Conservation (phyloP, 2,888 invertebrate genomes). For the Aleiodes leptofemur region DNA sequence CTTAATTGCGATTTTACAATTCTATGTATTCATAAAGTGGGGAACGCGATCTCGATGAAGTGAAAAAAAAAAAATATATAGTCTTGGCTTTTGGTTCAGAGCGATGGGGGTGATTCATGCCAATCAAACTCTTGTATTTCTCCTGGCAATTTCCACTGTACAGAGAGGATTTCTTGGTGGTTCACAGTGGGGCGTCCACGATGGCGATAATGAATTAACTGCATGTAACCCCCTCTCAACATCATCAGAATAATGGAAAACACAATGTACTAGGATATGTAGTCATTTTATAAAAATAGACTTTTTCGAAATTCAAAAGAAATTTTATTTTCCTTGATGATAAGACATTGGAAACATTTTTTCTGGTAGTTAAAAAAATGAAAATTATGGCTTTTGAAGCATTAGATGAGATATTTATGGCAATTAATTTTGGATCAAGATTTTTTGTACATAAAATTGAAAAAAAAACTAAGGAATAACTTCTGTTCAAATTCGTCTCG, state of each 20-base stretch:
- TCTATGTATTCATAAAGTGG: constrained; percentile 36
- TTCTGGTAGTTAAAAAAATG: too few relatives aligned
- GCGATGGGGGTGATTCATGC: constrained; percentile 61
- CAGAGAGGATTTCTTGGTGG: constrained; percentile 6
- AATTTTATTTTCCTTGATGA: too few relatives aligned
- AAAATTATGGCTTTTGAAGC: too few relatives aligned
- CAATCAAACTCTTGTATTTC: constrained; percentile 57
- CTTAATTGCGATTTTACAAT: constrained; percentile 60
- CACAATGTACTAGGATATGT: too few relatives aligned
- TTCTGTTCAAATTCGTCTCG: too few relatives aligned
- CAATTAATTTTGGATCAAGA: too few relatives aligned
- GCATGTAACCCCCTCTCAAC: constrained; percentile 51
- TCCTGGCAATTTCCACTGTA: constrained; percentile 8
- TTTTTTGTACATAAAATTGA: too few relatives aligned
- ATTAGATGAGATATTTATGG: too few relatives aligned
- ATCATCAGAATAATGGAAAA: constrained; percentile 31
- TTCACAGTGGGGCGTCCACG: constrained; percentile 38
- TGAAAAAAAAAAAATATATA: constrained; percentile 31
- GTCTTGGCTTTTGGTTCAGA: constrained; percentile 45
- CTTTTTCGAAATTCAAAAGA: too few relatives aligned
- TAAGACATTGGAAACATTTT: too few relatives aligned
- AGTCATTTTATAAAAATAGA: too few relatives aligned
- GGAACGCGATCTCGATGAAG: constrained; percentile 25
- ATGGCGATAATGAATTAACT: constrained; percentile 64
- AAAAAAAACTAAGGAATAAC: too few relatives aligned